Evolutionary conservation across 2,888 invertebrate genomes (phyloP), one percentile per base, ranked within the genome.

Genomic region (Escarpia spicata): DNA sequence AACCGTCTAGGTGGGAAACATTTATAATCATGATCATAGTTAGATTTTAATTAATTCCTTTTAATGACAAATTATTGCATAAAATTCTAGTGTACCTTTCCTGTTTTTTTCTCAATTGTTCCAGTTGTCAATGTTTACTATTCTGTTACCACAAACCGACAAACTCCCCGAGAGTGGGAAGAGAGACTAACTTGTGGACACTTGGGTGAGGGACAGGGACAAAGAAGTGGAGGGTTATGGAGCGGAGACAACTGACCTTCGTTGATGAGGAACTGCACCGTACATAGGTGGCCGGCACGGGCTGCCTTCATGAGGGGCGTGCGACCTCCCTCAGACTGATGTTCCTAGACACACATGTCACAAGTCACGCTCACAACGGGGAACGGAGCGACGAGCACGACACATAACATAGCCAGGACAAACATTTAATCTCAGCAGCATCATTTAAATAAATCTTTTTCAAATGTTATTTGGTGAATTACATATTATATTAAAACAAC

Each of bases 241-340:
- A 37, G 37, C 37, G 1, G 37, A 37, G 37, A 37, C 37, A 44
- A 58, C 92, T 90, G 92, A 96, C 96, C 97, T 96, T 98, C 98
- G 93, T 98, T 97, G 94, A 99, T 98, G 94, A 99, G 98, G 97
- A 98, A 99, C 97, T 99, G 98, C 95, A 99, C 99, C 94, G 99
- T 99, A 97, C 98, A 98, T 92, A 98, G 97, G 97, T 99, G 99
- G 0, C 99, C 99, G 31, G 99, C 99, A 94, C 99, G 97, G 95
- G 99, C 99, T 45, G 99, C 99, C 97, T 99, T 99, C 99, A 99
- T 99, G 96, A 99, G 97, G 92, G 99, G 99, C 94, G 99, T 99
- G 95, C 99, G 97, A 8, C 99, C 99, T 93, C 99, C 99, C 97
- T 99, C 99, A 91, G 98, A 98, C 97, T 99, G 98, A 97, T 99